phyloP scores from a whole-genome alignment of 2,888 invertebrate genomes.

The Agriopis aurantiaria region DNA sequence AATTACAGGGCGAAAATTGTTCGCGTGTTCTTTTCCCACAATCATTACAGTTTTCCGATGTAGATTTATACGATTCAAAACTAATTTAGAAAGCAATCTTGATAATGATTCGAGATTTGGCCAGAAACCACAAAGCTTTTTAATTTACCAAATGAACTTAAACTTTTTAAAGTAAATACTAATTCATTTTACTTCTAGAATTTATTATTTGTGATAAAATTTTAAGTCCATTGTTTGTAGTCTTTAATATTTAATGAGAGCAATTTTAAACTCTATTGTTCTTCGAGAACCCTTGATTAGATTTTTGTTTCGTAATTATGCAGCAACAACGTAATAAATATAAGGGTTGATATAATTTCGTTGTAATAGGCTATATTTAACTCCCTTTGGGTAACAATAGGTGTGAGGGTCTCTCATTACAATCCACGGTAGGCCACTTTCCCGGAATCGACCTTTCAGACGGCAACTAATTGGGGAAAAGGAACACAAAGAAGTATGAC shows the following conservation, averaged over 20 bases:
- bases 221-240: conserved; percentile 1
- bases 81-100: conserved; percentile 45
- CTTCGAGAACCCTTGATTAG: conserved; percentile 18
- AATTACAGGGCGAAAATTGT: conserved; percentile 19
- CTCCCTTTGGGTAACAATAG: conserved; percentile 43
- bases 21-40: conserved; percentile 41
- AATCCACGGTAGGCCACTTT: conserved; percentile 42
- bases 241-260: conserved; percentile 12
- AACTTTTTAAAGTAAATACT: neutral
- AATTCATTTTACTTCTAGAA: neutral
- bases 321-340: conserved; percentile 23
- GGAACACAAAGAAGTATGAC: conserved; percentile 42
- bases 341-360: conserved; percentile 34
- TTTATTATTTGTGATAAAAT: neutral
- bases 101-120: conserved; percentile 39
- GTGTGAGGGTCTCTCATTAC: conserved; percentile 45
- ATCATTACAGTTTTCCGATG: conserved; percentile 36
- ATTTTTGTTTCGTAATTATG: conserved; percentile 34
- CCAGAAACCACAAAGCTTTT: conserved; percentile 33
- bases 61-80: conserved; percentile 43
- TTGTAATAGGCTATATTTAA: conserved; percentile 42
- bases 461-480: conserved; percentile 46
- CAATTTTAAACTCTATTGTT: conserved; percentile 18
- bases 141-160: conserved; percentile 7
- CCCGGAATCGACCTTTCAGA: conserved; percentile 44